phyloP scores from a whole-genome alignment of 1,140 invertebrate genomes.

The Drosophila mauritiana region DNA sequence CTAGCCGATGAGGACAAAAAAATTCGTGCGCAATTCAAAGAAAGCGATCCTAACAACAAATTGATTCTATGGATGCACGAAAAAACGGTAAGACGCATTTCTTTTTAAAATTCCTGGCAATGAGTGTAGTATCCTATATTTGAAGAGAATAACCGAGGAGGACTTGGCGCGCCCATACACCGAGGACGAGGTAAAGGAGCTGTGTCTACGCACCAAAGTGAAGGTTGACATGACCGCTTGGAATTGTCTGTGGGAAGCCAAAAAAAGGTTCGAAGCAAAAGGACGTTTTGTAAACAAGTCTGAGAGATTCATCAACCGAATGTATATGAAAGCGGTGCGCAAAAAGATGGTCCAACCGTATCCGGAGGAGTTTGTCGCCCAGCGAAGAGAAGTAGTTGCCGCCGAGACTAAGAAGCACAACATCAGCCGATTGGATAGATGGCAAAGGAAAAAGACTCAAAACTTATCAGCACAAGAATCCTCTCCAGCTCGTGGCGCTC shows the following conservation, averaged over 20 bases:
- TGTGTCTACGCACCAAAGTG: constrained; percentile 53
- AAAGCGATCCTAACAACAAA: neutral
- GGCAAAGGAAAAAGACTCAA: neutral
- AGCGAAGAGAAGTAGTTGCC: neutral
- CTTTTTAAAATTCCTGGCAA: too few relatives aligned
- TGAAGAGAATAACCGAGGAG: constrained; percentile 45
- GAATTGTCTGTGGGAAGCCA: constrained; percentile 55
- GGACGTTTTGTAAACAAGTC: constrained; percentile 37
- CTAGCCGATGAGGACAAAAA: neutral
- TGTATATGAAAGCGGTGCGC: constrained; percentile 42
- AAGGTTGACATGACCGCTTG: constrained; percentile 39
- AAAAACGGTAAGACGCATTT: neutral
- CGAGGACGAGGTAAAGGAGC: constrained; percentile 14
- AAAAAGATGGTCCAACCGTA: constrained; percentile 48
- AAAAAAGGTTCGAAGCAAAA: constrained; percentile 22
- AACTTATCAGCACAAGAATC: neutral
- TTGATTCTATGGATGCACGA: constrained; percentile 14
- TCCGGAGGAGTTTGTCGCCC: neutral
- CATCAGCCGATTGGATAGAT: neutral
- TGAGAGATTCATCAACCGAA: constrained; percentile 32
- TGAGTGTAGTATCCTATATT: neutral
- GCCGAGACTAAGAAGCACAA: neutral
- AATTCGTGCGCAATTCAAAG: neutral
- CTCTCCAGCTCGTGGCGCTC: neutral
- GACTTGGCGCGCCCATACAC: constrained; percentile 42